Conservation (phyloP, 2,888 invertebrate species). For the Drosophila demipolita region DNA sequence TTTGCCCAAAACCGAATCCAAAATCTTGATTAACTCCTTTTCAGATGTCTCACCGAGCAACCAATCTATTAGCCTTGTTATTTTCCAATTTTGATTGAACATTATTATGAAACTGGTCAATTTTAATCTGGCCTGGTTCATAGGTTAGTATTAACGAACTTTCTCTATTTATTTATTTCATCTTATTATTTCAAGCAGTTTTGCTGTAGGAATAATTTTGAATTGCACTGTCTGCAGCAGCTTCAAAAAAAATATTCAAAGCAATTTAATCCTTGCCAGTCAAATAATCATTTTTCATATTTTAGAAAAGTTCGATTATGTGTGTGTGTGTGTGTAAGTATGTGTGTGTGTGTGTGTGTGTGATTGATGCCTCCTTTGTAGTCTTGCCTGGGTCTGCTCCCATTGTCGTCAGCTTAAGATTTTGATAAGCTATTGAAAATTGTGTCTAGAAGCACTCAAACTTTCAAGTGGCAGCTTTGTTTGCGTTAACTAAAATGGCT, state of each 20-base stretch:
- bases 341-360: slow-evolving; percentile 17
- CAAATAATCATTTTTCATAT: slow-evolving; percentile 49
- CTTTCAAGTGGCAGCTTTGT: slow-evolving; percentile 59
- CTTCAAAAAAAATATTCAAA: slow-evolving; percentile 3
- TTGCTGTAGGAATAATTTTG: neutral
- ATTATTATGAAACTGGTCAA: neutral
- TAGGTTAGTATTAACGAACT: neutral
- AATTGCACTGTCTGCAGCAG: neutral
- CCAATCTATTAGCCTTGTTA: neutral
- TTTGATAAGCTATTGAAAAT: slow-evolving; percentile 76
- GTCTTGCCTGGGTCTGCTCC: slow-evolving; percentile 12
- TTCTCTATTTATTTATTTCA: neutral
- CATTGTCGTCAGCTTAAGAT: slow-evolving; percentile 73
- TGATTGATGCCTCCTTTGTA: slow-evolving; percentile 47
- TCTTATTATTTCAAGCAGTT: neutral
- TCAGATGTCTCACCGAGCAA: neutral
- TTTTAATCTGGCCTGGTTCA: neutral
- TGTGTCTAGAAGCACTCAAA: slow-evolving; percentile 75
- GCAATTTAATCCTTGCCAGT: slow-evolving; percentile 14
- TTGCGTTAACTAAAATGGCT: slow-evolving; percentile 59
- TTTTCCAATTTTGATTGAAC: neutral
- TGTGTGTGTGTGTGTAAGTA: slow-evolving; percentile 5
- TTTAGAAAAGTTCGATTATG: slow-evolving; percentile 53
- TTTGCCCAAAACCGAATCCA: neutral
- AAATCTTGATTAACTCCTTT: slow-evolving; percentile 2